phyloP scores from a whole-genome alignment of 1,140 invertebrate genomes.

The Drosophila kikkawai region DNA sequence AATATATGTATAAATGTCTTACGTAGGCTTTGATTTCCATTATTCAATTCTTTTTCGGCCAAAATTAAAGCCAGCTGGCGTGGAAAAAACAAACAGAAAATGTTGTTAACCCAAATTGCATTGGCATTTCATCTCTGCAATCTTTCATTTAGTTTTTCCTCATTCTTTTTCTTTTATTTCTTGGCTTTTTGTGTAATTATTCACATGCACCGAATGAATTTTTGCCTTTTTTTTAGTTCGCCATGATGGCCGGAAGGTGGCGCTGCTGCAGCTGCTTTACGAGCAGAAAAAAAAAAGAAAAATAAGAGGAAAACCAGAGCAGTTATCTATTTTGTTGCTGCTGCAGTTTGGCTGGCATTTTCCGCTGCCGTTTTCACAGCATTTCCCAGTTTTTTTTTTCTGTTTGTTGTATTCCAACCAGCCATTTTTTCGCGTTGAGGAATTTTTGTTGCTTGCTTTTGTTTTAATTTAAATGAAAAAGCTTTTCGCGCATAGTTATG shows the following conservation, averaged over 20 bases:
- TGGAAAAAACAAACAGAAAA: conserved; percentile 12
- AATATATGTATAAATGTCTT: neutral
- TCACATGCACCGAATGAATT: conserved; percentile 64
- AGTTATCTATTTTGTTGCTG: conserved; percentile 69
- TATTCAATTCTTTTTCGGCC: conserved; percentile 8
- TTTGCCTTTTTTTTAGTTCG: conserved; percentile 27
- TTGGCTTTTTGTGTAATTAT: conserved; percentile 74
- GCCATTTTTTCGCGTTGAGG: conserved; percentile 17
- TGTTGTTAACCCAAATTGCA: conserved; percentile 53
- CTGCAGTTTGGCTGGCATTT: conserved; percentile 60
- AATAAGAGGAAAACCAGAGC: conserved; percentile 25
- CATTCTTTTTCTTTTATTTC: conserved; percentile 52
- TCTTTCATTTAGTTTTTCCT: conserved; percentile 43
- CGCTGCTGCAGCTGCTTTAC: conserved; percentile 79
- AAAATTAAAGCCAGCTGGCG: conserved; percentile 25
- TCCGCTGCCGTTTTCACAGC: conserved; percentile 71
- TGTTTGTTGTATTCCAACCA: conserved; percentile 1
- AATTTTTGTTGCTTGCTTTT: conserved; percentile 49
- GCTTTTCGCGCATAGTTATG: conserved; percentile 80
- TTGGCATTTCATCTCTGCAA: conserved; percentile 52
- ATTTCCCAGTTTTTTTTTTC: conserved; percentile 53
- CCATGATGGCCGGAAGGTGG: conserved; percentile 69
- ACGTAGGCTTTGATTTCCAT: conserved; percentile 3
- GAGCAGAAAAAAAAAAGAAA: conserved; percentile 50
- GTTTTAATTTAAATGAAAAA: conserved; percentile 80